These are phyloP conservation scores for Cordilura impudica DNA, from an alignment of 2,888 invertebrate genomes.

Conservation along the genomic window DNA sequence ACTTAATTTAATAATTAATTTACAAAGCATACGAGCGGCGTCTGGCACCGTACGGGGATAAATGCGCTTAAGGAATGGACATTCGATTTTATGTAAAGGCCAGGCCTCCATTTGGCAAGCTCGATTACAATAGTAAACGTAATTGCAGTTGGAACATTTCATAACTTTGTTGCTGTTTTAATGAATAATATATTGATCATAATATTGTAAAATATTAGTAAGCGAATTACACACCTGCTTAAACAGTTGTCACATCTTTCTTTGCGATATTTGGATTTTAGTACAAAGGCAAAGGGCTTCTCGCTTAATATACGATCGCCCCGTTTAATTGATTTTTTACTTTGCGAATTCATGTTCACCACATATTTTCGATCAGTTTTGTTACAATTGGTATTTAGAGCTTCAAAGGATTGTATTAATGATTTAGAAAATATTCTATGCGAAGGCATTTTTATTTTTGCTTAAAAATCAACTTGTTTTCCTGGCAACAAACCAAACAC, in stretches of 20 bases:
- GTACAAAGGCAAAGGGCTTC: conserved; percentile 86
- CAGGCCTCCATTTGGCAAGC: conserved; percentile 90
- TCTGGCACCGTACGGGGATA: conserved; percentile 88
- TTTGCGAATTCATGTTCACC: conserved; percentile 50
- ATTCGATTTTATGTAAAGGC: conserved; percentile 90
- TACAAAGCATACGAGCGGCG: conserved; percentile 88
- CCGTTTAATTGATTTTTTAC: conserved; percentile 67
- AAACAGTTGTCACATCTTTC: conserved; percentile 88
- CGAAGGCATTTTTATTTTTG: conserved; percentile 38
- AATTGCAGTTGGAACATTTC: conserved; percentile 91
- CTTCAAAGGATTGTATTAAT: conserved; percentile 40
- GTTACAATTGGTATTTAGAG: conserved; percentile 4
- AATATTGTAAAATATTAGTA: conserved; percentile 4
- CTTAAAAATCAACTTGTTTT: conserved; percentile 23
- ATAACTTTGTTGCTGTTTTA: conserved; percentile 82
- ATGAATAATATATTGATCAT: background rate
- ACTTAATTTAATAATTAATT: conserved; percentile 82
- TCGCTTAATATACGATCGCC: conserved; percentile 85
- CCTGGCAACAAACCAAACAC: conserved; percentile 39
- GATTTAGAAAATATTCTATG: conserved; percentile 47
- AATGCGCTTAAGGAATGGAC: conserved; percentile 85
- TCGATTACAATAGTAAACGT: conserved; percentile 89
- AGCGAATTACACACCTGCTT: conserved; percentile 78
- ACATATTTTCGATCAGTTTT: conserved; percentile 11
- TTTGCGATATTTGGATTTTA: conserved; percentile 84